phyloP scores from a whole-genome alignment of 2,888 invertebrate genomes.

The Tillus elongatus region DNA sequence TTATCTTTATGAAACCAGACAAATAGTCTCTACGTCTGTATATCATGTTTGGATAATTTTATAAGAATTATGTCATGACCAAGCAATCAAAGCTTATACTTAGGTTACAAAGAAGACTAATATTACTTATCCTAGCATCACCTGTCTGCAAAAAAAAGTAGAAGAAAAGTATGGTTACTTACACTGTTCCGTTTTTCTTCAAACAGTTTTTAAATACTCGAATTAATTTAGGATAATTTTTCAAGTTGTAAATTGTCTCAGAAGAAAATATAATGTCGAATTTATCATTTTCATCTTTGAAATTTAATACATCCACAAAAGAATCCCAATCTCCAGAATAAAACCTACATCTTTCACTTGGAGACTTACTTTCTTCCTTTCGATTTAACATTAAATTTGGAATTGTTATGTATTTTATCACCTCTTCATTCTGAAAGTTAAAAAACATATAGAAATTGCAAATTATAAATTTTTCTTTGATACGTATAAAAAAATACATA shows the following conservation, averaged over 20 bases:
- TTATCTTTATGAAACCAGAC: too few species aligned
- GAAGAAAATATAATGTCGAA: slow-evolving; percentile 84
- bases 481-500: too few species aligned
- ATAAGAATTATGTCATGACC: too few species aligned
- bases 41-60: too few species aligned
- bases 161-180: too few species aligned
- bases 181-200: slow-evolving; percentile 54
- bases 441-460: too few species aligned
- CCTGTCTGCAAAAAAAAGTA: too few species aligned
- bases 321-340: slow-evolving; percentile 59
- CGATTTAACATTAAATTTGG: slow-evolving; percentile 67
- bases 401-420: slow-evolving; percentile 69
- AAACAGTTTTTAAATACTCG: slow-evolving; percentile 56
- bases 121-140: too few species aligned
- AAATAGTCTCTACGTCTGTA: too few species aligned
- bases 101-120: too few species aligned
- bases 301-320: slow-evolving; percentile 45
- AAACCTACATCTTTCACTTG: slow-evolving; percentile 45
- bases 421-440: slow-evolving; percentile 70
- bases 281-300: slow-evolving; percentile 46
- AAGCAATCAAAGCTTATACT: too few species aligned
- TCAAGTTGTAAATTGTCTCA: slow-evolving; percentile 85
- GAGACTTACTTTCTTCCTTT: slow-evolving; percentile 34
- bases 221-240: slow-evolving; percentile 69
- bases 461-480: too few species aligned